A percentile compares a stretch with the other conserved stretches of the same genome.
phyloP scores from a whole-genome alignment of 2,797 vertebrate genomes.

The Pangasius sanitwongsei region DNA sequence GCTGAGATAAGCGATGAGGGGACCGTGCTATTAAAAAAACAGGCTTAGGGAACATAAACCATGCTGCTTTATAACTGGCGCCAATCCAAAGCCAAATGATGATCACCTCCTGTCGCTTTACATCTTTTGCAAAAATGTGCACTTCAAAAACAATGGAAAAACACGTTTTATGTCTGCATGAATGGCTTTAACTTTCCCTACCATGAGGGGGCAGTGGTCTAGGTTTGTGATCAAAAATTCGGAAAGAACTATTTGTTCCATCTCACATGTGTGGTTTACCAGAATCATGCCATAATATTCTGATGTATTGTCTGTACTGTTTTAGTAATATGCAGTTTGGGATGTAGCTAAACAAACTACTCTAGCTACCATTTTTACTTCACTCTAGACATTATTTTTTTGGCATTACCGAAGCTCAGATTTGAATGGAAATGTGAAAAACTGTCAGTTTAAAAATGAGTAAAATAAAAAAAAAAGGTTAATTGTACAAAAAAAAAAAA shows the following conservation, averaged over 20 bases:
- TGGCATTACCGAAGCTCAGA: neutral
- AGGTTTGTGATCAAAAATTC: neutral
- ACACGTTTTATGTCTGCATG: neutral
- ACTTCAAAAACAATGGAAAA: neutral
- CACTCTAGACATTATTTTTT: neutral
- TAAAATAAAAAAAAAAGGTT: too few species aligned
- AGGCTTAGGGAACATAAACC: neutral
- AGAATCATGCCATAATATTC: neutral
- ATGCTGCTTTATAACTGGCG: neutral
- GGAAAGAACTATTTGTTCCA: neutral
- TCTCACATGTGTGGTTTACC: too few species aligned
- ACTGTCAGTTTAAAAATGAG: too few species aligned
- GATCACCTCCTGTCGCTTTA: neutral
- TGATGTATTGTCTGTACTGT: neutral
- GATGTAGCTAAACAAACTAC: neutral
- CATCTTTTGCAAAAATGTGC: neutral
- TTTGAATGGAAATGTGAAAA: neutral
- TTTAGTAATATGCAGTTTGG: neutral
- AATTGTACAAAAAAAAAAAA: too few species aligned
- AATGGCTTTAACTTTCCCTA: neutral
- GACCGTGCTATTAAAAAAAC: conserved; percentile 8
- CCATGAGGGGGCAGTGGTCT: neutral
- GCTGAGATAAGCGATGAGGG: conserved; percentile 19
- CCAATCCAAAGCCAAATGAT: neutral
- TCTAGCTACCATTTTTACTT: neutral